Evolutionary conservation across 1,140 invertebrate species (phyloP), one percentile per base, ranked within the genome.

Genomic region (Pectinophora gossypiella): DNA sequence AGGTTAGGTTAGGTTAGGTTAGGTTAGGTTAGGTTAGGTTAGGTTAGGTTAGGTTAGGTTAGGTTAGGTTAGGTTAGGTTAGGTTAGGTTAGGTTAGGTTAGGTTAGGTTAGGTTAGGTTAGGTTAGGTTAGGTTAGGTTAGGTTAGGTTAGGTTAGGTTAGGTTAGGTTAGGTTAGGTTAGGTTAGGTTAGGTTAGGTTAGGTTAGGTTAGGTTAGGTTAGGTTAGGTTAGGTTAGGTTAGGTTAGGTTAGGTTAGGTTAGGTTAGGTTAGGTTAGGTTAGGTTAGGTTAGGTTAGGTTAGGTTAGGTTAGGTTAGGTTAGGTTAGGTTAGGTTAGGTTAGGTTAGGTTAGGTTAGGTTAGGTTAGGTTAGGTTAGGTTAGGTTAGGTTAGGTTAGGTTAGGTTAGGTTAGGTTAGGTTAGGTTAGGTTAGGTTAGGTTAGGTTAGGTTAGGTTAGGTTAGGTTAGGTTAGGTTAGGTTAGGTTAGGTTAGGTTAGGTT

Each of bases 1-100:
- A 68, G 62, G 61, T 67, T 64, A 49, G 56, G 61, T 67, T 67
- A 63, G 51, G 62, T 63, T 64, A 63, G 56, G 61, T 64, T 64
- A 59, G 59, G 61, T 64, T 64, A 51, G 59, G 61, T 64, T 67
- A 57, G 59, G 62, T 61, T 61, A 61, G 52, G 58, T 61, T 61
- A 47, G 55, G 58, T 63, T 65, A 65, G 51, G 55, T 63, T 63
- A 63, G 60, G 61, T 63, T 64, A 54, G 61, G 61, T 62, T 64
- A 55, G 60, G 50, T 64, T 56, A 56, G 58, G 60, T 63, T 56
- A 62, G 57, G 63, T 67, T 45, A 19, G 43, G 43, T 45, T 45
- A 45, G 43, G 43, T 45, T 45, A 21, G 43, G 43, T 45, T 45
- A 45, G 43, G 43, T 45, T 45, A 21, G 43, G 43, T 45, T 45